phyloP scores from a whole-genome alignment of 2,797 vertebrate species.

The Notolabrus celidotus region DNA sequence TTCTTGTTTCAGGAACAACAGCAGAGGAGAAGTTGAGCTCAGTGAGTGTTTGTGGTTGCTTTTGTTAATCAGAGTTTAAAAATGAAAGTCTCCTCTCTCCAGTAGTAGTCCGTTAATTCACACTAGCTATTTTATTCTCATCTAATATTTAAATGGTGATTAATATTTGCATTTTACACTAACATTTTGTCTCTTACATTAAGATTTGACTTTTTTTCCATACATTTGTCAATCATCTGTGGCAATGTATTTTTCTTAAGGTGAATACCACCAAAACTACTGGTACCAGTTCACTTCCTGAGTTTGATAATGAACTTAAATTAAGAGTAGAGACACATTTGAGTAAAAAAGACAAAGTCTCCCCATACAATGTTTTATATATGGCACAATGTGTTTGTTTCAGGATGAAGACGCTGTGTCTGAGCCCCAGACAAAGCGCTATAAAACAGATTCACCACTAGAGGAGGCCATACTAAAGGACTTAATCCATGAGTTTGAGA shows the following conservation, averaged over 20 bases:
- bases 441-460: slow-evolving; percentile 65
- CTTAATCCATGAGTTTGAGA: slow-evolving; percentile 31
- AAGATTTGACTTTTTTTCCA: too few relatives aligned
- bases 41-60: slow-evolving; percentile 56
- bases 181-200: too few relatives aligned
- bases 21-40: slow-evolving; percentile 12
- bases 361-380: background rate
- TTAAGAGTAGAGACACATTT: background rate
- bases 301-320: background rate
- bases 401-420: slow-evolving; percentile 2
- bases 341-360: background rate
- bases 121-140: too few relatives aligned
- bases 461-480: slow-evolving; percentile 71
- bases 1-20: slow-evolving; percentile 62
- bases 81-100: too few relatives aligned
- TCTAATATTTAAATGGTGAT: too few relatives aligned
- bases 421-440: slow-evolving; percentile 49
- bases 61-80: background rate
- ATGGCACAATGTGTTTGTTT: slow-evolving; percentile 19
- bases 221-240: too few relatives aligned
- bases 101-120: too few relatives aligned
- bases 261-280: too few relatives aligned
- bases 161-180: too few relatives aligned
- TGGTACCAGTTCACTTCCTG: too few relatives aligned
- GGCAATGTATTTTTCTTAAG: too few relatives aligned